Evolutionary conservation across 1,140 invertebrate species (phyloP), one percentile per base, ranked within the genome.

Genomic region (Leguminivora glycinivorella): DNA sequence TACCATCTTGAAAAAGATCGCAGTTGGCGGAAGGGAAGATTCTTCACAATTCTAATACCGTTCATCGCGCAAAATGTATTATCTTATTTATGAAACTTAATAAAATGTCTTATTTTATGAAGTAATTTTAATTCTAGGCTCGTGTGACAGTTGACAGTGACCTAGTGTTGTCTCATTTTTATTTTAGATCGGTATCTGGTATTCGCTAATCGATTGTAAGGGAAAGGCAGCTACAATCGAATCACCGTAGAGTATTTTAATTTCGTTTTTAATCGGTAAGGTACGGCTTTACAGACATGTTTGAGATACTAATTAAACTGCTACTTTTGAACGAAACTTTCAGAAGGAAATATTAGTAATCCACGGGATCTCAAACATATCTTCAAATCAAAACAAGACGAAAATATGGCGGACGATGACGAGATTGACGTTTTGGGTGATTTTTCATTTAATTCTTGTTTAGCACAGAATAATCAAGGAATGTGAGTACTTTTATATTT

Each of bases 341-440:
- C 34, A 4, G 31, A 52, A 52, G 38, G 5, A 5, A 43, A 10
- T 4, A 3, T 10, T 40, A 43, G n/a, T 17, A 6, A 40, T 14
- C 4, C 1, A 40, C 6, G 10, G 10, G 14, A 47, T 6, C n/a
- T 52, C 17, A 52, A 52, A 52, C 22, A 52, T 7, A 1, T 22
- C n/a, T 52, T 52, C 47, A 52, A 52, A 52, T 22, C 19, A 52
- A 52, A 52, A 22, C 47, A 52, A 22, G 17, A 52, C 29, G 68
- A 43, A 71, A 68, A 38, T 12, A 91, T 91, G 89, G 88, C 89
- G 69, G 89, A 91, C 29, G 90, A 92, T 43, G 92, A 92, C 66
- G 92, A 92, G 82, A 91, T 92, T 74, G 92, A 92, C 82, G 82
- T 92, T 75, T 81, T 92, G 66, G 90, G 92, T 71, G 92, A 92